phyloP scores from a whole-genome alignment of 2,888 invertebrate genomes.

The Hyposoter dolosus region DNA sequence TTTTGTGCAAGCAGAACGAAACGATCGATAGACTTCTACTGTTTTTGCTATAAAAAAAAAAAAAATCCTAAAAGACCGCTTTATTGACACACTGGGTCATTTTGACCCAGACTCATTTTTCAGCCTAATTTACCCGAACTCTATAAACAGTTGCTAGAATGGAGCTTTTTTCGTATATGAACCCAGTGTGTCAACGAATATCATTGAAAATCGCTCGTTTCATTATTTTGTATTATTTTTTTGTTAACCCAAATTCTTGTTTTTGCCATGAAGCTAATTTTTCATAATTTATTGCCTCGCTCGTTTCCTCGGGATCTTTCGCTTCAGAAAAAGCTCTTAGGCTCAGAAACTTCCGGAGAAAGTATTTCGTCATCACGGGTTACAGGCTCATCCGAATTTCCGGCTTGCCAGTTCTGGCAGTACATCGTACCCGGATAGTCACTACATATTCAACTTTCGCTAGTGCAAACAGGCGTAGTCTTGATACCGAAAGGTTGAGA shows the following conservation, averaged over 20 bases:
- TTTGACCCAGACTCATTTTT: neutral
- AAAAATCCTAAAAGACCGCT: neutral
- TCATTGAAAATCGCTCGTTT: too few relatives aligned
- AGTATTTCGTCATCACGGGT: constrained; percentile 26
- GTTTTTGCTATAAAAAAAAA: constrained; percentile 56
- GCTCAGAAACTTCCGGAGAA: constrained; percentile 45
- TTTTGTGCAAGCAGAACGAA: constrained; percentile 40
- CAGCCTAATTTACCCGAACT: too few relatives aligned
- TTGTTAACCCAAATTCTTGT: neutral
- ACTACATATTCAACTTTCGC: neutral
- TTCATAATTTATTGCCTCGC: neutral
- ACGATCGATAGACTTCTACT: constrained; percentile 66
- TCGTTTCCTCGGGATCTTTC: constrained; percentile 49
- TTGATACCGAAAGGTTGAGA: constrained; percentile 43
- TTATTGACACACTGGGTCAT: neutral
- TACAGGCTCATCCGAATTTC: neutral
- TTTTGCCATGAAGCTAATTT: neutral
- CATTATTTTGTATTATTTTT: neutral
- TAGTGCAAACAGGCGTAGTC: constrained; percentile 44
- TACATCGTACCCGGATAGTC: constrained; percentile 1
- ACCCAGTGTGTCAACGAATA: too few relatives aligned
- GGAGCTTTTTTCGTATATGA: too few relatives aligned
- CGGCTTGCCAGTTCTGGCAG: neutral
- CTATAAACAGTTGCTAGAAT: too few relatives aligned
- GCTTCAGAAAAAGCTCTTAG: constrained; percentile 42